A percentile compares a stretch with the other conserved stretches of the same genome.
Evolutionary conservation across 2,888 invertebrate species (phyloP).

Genomic region (Drosophila histrio): DNA sequence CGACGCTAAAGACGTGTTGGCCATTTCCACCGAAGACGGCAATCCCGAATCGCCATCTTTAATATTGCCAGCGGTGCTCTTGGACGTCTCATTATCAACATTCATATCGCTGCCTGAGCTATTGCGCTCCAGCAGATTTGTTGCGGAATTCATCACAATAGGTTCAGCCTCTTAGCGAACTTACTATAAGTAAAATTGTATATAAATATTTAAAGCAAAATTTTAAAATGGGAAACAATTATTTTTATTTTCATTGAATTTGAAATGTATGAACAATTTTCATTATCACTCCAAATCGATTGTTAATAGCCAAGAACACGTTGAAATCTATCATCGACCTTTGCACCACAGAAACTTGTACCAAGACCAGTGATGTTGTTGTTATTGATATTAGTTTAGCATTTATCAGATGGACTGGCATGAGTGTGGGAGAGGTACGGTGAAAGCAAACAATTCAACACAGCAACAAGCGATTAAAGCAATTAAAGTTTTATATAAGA

Average conservation of each 20-base stretch:
- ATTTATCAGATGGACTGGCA: not conserved
- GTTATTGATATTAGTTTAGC: not conserved
- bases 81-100: not conserved
- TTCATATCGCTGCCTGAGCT: conserved; percentile 30
- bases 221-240: conserved; percentile 4
- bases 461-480: conserved; percentile 36
- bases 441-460: conserved; percentile 10
- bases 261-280: conserved; percentile 1
- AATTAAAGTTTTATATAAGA: conserved; percentile 54
- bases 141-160: conserved; percentile 31
- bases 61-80: not conserved
- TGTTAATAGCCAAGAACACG: conserved; percentile 22
- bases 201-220: conserved; percentile 1
- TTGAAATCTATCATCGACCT: conserved; percentile 23
- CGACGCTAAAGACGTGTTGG: conserved; percentile 22
- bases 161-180: conserved; percentile 20
- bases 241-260: not conserved
- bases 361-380: not conserved
- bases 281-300: conserved; percentile 6
- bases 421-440: not conserved
- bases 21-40: conserved; percentile 34
- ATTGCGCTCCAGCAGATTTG: conserved; percentile 26
- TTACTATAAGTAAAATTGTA: conserved; percentile 8
- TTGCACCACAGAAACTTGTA: conserved; percentile 24
- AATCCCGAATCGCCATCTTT: conserved; percentile 41